Conservation (phyloP, 2,113 vertebrate genomes). For the Cricetomys ansorgei region DNA sequence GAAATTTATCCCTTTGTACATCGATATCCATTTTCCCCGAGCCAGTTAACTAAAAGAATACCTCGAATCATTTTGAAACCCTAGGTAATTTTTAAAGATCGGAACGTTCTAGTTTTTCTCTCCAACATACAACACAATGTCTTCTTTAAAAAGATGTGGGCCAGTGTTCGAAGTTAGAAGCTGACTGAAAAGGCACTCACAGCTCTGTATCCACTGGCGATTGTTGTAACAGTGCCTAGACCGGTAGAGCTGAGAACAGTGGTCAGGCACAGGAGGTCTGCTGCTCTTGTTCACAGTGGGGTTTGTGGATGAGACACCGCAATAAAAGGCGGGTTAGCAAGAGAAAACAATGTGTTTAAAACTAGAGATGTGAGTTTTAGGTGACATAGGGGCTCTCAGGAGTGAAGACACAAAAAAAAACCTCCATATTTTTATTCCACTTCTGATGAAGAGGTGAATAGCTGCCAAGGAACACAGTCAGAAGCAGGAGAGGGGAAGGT, state of each 20-base stretch:
- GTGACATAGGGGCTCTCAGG: background rate
- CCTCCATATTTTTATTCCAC: background rate
- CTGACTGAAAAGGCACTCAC: background rate
- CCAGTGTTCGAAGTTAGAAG: slow-evolving; percentile 26
- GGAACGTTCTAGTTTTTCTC: background rate
- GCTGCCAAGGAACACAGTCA: background rate
- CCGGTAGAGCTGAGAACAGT: background rate
- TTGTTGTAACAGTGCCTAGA: background rate
- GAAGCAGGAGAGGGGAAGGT: background rate
- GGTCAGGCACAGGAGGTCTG: background rate
- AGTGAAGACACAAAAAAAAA: background rate
- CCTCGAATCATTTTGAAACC: background rate
- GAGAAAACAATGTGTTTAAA: background rate
- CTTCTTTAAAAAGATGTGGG: background rate
- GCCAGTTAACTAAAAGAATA: background rate
- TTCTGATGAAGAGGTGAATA: background rate
- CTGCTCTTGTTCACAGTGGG: no score
- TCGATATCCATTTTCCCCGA: background rate
- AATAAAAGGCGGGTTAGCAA: background rate
- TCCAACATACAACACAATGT: background rate
- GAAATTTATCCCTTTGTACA: background rate
- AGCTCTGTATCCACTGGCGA: background rate
- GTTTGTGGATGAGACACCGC: background rate
- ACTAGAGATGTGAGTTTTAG: background rate
- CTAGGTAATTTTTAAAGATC: background rate